Evolutionary conservation across 2,888 invertebrate species (phyloP).

Genomic region (Sphaerophoria rueppellii): DNA sequence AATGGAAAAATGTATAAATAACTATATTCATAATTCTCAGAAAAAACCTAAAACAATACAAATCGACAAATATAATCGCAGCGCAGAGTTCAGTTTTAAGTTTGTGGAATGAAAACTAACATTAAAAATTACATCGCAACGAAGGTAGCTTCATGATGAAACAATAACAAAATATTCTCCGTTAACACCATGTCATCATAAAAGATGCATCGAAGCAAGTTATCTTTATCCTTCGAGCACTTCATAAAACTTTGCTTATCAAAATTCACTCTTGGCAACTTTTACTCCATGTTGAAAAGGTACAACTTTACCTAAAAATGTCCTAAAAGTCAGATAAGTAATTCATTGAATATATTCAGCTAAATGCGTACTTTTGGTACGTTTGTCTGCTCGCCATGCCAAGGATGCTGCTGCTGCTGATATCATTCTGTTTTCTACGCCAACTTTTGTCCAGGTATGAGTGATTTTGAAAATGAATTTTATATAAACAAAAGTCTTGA

Average conservation of each 20-base stretch:
- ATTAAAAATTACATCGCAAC: too few species aligned
- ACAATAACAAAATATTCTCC: constrained; percentile 8
- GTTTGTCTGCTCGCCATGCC: background rate
- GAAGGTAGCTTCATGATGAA: background rate
- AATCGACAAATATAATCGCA: too few species aligned
- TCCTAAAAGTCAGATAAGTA: constrained; percentile 19
- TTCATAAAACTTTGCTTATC: constrained; percentile 20
- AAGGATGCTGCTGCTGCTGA: too few species aligned
- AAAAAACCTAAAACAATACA: too few species aligned
- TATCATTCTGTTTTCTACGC: too few species aligned
- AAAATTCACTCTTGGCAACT: constrained; percentile 4
- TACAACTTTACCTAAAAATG: constrained; percentile 6
- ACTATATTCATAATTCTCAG: too few species aligned
- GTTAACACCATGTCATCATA: constrained; percentile 27
- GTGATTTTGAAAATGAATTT: background rate
- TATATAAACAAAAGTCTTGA: background rate
- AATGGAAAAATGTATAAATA: too few species aligned
- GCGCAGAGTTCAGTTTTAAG: too few species aligned
- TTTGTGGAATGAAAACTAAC: too few species aligned
- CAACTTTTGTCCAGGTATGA: background rate
- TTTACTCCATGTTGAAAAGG: constrained; percentile 9
- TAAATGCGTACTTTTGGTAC: background rate
- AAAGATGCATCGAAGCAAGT: constrained; percentile 24
- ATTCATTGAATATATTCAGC: constrained; percentile 19
- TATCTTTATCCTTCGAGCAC: constrained; percentile 23